Evolutionary conservation across 2,888 invertebrate species (phyloP).

Genomic region (Amphipoea lucens): DNA sequence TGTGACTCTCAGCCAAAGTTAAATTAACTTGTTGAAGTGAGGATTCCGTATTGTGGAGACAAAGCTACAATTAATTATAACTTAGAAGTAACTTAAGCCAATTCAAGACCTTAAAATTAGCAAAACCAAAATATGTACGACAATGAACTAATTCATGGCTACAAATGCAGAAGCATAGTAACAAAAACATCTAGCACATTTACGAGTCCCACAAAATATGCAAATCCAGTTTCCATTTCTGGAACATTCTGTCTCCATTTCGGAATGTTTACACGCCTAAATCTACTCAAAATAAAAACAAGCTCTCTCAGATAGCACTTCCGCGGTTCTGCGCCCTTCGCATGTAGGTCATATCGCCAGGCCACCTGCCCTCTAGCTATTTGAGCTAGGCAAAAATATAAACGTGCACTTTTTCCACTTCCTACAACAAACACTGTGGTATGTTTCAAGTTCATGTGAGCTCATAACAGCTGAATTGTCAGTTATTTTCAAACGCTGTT

Average conservation of each 20-base stretch:
- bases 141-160: background rate
- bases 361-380: conserved; percentile 62
- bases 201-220: conserved; percentile 16
- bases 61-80: conserved; percentile 45
- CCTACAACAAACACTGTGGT: conserved; percentile 48
- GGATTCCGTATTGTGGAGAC: conserved; percentile 55
- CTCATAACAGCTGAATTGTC: conserved; percentile 42
- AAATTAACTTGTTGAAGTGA: conserved; percentile 66
- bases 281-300: conserved; percentile 66
- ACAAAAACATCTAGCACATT: background rate
- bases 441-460: conserved; percentile 61
- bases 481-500: conserved; percentile 67
- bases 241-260: conserved; percentile 48
- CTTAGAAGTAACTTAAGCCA: conserved; percentile 7
- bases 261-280: conserved; percentile 57
- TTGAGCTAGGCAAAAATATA: conserved; percentile 60
- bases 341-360: conserved; percentile 65
- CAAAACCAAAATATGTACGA: background rate
- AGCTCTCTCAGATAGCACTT: conserved; percentile 57
- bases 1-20: conserved; percentile 69
- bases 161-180: background rate
- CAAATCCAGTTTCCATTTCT: conserved; percentile 38
- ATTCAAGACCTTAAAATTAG: background rate
- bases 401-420: conserved; percentile 49
- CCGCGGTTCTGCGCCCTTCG: conserved; percentile 60